phyloP scores from a whole-genome alignment of 2,888 invertebrate genomes.

The Ommatoiulus sabulosus region DNA sequence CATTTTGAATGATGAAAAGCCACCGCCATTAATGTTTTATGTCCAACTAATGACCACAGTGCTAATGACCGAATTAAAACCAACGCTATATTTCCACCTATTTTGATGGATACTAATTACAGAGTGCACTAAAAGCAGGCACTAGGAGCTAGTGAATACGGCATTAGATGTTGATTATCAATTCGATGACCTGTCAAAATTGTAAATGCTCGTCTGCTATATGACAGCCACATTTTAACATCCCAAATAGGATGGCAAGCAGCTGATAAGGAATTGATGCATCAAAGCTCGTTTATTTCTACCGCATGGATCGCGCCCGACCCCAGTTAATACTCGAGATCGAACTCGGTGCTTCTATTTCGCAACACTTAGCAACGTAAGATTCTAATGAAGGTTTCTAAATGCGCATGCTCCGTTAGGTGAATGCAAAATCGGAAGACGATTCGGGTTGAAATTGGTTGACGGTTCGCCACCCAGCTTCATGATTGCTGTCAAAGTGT shows the following conservation, averaged over 20 bases:
- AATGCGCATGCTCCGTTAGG: neutral
- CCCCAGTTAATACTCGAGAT: neutral
- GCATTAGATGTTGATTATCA: neutral
- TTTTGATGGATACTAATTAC: slow-evolving; percentile 3
- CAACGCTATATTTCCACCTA: neutral
- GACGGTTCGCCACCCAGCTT: neutral
- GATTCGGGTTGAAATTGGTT: neutral
- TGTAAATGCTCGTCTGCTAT: neutral
- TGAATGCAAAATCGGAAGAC: neutral
- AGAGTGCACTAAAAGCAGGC: neutral
- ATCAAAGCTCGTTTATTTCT: neutral
- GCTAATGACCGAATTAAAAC: slow-evolving; percentile 30
- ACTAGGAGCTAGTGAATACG: neutral
- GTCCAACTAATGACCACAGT: neutral
- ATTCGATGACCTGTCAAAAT: neutral
- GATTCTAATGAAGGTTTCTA: neutral
- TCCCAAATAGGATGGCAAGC: neutral
- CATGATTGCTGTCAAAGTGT: neutral
- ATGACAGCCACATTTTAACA: neutral
- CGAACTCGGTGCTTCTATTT: neutral
- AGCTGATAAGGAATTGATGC: neutral
- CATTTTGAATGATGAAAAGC: neutral
- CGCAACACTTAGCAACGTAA: neutral
- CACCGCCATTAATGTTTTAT: neutral
- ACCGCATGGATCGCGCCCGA: neutral